Evolutionary conservation across 2,113 vertebrate species (phyloP).

Genomic region (Emydocephalus ijimae): DNA sequence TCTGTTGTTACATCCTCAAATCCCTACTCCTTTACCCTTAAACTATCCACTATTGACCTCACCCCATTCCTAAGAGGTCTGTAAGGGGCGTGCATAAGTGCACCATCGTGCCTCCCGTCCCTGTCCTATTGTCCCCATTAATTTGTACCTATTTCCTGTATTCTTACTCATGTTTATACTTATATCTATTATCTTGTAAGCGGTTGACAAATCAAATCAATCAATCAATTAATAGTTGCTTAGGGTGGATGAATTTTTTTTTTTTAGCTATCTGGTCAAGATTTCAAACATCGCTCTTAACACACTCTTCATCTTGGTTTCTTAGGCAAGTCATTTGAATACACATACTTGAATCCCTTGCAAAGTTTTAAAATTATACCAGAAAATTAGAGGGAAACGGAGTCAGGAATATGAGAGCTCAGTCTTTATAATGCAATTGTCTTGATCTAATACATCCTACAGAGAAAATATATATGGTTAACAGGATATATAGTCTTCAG

Average conservation of each 20-base stretch:
- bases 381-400: not conserved
- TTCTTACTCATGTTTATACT: too few species aligned
- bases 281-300: not conserved
- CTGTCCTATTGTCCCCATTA: too few species aligned
- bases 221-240: not conserved
- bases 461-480: not conserved
- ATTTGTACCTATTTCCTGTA: too few species aligned
- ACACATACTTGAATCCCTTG: not conserved
- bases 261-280: not conserved
- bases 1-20: too few species aligned
- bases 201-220: too few species aligned
- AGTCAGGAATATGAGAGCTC: too few species aligned
- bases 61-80: too few species aligned
- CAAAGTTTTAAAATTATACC: not conserved
- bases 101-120: too few species aligned
- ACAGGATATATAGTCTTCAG: not conserved
- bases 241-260: not conserved
- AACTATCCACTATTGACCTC: too few species aligned
- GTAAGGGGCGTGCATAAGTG: too few species aligned
- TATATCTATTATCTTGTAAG: too few species aligned
- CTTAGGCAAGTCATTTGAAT: not conserved
- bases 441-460: not conserved
- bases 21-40: too few species aligned
- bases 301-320: not conserved
- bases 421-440: not conserved